Evolutionary conservation across 1,140 invertebrate genomes (phyloP).

Genomic region (Oryctes rhinoceros): DNA sequence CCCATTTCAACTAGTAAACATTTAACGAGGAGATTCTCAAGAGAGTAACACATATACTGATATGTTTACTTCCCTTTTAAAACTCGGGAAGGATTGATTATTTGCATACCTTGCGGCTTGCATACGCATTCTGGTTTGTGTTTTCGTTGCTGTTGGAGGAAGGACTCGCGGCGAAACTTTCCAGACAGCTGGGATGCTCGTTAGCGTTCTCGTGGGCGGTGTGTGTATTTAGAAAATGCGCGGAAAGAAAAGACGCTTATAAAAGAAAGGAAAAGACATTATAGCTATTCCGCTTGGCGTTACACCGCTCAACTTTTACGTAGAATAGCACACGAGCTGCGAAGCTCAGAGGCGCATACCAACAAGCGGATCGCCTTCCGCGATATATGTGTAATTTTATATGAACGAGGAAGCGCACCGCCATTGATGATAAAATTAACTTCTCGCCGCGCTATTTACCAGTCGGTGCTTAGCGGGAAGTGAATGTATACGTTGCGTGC

Average conservation of each 20-base stretch:
- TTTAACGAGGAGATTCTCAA: neutral
- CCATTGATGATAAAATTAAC: constrained; percentile 28
- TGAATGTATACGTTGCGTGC: neutral
- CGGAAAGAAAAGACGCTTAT: neutral
- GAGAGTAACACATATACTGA: neutral
- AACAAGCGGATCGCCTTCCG: neutral
- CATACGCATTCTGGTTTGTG: constrained; percentile 30
- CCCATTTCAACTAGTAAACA: too few species aligned
- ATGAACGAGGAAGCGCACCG: neutral
- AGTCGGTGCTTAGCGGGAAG: neutral
- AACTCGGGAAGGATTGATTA: constrained; percentile 26
- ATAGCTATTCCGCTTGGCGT: neutral
- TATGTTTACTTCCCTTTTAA: neutral
- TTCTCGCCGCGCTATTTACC: neutral
- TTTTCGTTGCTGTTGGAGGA: constrained; percentile 6
- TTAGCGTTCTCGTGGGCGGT: neutral
- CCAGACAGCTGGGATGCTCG: constrained; percentile 16
- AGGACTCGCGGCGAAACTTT: constrained; percentile 27
- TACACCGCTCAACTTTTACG: neutral
- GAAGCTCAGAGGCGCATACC: neutral
- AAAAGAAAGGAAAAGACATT: neutral
- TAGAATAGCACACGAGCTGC: neutral
- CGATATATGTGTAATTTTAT: constrained; percentile 6
- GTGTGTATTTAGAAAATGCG: constrained; percentile 16
- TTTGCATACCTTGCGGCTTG: constrained; percentile 20